phyloP scores from a whole-genome alignment of 2,888 invertebrate genomes.

The Lacanobia oleracea region DNA sequence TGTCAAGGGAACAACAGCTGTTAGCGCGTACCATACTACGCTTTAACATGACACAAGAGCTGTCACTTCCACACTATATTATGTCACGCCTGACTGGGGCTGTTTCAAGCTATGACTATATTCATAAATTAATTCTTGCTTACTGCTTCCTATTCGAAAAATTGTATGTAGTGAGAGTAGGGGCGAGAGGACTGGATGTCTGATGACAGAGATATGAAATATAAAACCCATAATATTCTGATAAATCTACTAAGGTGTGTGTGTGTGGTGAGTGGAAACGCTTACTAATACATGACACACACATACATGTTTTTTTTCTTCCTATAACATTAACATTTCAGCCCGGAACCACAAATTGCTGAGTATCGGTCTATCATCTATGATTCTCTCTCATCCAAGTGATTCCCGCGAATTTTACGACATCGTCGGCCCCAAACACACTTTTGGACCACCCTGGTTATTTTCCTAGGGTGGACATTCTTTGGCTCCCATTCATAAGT shows the following conservation, averaged over 20 bases:
- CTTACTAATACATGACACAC: too few relatives aligned
- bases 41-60: conserved; percentile 34
- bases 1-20: conserved; percentile 19
- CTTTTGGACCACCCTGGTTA: not conserved
- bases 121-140: conserved; percentile 10
- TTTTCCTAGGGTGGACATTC: not conserved
- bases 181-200: not conserved
- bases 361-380: too few relatives aligned
- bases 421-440: not conserved
- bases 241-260: too few relatives aligned
- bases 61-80: conserved; percentile 57
- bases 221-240: not conserved
- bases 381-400: too few relatives aligned
- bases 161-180: not conserved
- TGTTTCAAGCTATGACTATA: conserved; percentile 22
- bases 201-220: not conserved
- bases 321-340: too few relatives aligned
- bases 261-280: too few relatives aligned
- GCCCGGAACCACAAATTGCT: too few relatives aligned
- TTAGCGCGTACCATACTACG: conserved; percentile 21
- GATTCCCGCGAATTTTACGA: not conserved
- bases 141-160: not conserved
- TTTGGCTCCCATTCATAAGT: not conserved
- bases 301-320: too few relatives aligned
- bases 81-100: conserved; percentile 58